A percentile compares a stretch with the other conserved stretches of the same genome.
These are phyloP conservation scores for Tiliacea aurago DNA, from an alignment of 2,888 invertebrate genomes.

Conservation along the genomic window DNA sequence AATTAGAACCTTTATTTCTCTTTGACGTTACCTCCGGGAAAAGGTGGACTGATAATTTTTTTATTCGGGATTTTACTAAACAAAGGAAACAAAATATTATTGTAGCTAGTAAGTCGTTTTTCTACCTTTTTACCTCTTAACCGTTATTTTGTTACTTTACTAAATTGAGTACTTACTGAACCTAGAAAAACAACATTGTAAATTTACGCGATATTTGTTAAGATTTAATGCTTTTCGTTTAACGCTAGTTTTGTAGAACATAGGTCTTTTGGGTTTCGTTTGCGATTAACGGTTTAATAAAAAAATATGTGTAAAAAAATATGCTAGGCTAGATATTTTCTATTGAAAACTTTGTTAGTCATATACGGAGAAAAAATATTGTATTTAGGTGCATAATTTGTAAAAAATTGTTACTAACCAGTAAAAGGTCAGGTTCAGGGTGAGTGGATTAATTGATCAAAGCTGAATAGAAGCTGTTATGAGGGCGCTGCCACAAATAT, in stretches of 20 bases:
- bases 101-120: neutral
- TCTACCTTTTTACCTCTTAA: neutral
- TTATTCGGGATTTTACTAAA: neutral
- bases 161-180: constrained; percentile 5
- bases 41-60: neutral
- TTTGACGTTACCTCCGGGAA: neutral
- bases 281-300: constrained; percentile 4
- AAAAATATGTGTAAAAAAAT: constrained; percentile 6
- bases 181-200: neutral
- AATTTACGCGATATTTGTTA: constrained; percentile 39
- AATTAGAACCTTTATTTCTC: constrained; percentile 10
- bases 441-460: neutral
- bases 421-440: neutral
- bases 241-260: constrained; percentile 27
- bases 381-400: neutral
- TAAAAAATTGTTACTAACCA: neutral
- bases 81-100: constrained; percentile 4
- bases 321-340: neutral
- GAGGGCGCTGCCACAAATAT: neutral
- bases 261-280: neutral
- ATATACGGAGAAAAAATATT: too few relatives aligned
- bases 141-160: constrained; percentile 1
- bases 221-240: constrained; percentile 37
- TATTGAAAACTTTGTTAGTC: neutral
- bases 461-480: neutral